These are phyloP conservation scores for Neodiprion fabricii DNA, from an alignment of 1,140 invertebrate genomes.

Conservation along the genomic window DNA sequence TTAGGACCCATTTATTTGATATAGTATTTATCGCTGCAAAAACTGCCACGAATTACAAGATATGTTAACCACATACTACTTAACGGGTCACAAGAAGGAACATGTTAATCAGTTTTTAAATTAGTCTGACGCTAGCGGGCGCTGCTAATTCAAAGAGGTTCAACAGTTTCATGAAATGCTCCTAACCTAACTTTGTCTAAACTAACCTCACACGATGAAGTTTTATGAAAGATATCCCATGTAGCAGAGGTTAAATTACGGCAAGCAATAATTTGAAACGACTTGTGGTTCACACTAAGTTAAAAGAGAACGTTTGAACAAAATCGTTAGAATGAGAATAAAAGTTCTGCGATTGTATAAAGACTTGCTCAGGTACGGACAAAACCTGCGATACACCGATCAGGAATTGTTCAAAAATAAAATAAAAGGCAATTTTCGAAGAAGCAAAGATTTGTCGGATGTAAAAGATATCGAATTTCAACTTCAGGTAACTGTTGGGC, in stretches of 20 bases:
- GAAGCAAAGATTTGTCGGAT: constrained; percentile 54
- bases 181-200: neutral
- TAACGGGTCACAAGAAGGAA: too few species aligned
- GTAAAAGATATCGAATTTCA: constrained; percentile 58
- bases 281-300: neutral
- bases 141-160: too few species aligned
- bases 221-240: neutral
- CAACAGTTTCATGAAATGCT: neutral
- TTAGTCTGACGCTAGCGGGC: too few species aligned
- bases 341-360: constrained; percentile 62
- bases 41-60: too few species aligned
- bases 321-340: constrained; percentile 13
- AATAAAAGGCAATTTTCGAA: constrained; percentile 58
- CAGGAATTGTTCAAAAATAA: constrained; percentile 59
- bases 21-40: too few species aligned
- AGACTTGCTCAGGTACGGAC: constrained; percentile 62
- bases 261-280: neutral
- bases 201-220: too few species aligned
- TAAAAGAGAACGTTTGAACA: neutral
- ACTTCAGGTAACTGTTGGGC: constrained; percentile 56
- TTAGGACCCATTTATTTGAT: too few species aligned
- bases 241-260: neutral
- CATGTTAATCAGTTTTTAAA: too few species aligned
- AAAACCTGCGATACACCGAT: constrained; percentile 63
- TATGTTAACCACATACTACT: too few species aligned